Evolutionary conservation across 2,888 invertebrate species (phyloP).

Genomic region (Tortricodes alternella): DNA sequence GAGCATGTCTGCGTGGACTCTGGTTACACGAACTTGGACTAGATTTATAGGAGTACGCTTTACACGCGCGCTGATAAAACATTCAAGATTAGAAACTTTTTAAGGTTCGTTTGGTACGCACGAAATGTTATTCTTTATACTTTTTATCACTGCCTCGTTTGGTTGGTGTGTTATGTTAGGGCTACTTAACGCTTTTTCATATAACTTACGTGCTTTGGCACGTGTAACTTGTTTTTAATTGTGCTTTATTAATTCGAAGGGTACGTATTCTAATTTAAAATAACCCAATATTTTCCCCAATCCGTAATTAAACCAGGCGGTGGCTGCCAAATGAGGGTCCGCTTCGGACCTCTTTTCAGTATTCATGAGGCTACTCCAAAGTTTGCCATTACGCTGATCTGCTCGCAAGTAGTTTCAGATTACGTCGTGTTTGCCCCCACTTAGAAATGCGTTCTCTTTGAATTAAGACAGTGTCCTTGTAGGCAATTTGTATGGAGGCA

Average conservation of each 20-base stretch:
- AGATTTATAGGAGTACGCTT: not conserved
- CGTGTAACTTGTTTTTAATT: not conserved
- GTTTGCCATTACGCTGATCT: slow-evolving; percentile 69
- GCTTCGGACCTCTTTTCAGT: slow-evolving; percentile 50
- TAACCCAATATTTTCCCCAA: slow-evolving; percentile 31
- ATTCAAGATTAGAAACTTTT: slow-evolving; percentile 12
- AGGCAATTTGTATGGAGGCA: slow-evolving; percentile 49
- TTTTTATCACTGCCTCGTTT: not conserved
- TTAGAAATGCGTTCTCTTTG: slow-evolving; percentile 56
- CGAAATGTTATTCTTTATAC: slow-evolving; percentile 6
- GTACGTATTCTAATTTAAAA: slow-evolving; percentile 20
- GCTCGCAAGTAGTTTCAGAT: slow-evolving; percentile 70
- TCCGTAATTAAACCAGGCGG: slow-evolving; percentile 47
- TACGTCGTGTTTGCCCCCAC: slow-evolving; percentile 55
- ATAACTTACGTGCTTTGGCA: too few species aligned
- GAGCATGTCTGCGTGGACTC: slow-evolving; percentile 7
- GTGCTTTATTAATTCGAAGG: not conserved
- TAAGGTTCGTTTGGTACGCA: not conserved
- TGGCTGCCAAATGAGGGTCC: slow-evolving; percentile 39
- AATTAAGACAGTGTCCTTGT: slow-evolving; percentile 58
- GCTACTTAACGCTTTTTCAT: not conserved
- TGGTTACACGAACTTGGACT: slow-evolving; percentile 15
- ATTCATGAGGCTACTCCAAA: slow-evolving; percentile 68
- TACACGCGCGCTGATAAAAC: slow-evolving; percentile 11
- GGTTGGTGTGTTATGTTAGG: not conserved